Evolutionary conservation across 35 echinoderm and acorn worm species (phyloP).

Genomic region (Lytechinus pictus): DNA sequence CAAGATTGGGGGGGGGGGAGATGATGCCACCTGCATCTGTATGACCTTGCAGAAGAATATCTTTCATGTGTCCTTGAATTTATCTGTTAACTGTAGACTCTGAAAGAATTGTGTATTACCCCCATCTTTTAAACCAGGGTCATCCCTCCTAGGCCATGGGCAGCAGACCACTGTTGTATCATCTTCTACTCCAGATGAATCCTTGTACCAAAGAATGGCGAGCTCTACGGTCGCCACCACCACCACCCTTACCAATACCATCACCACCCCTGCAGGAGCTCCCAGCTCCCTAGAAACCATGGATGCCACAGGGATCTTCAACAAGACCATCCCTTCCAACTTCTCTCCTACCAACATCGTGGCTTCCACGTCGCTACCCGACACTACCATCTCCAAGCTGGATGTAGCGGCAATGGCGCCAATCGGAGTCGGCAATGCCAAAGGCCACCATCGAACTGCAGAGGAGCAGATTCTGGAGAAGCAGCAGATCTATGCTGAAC

Average conservation of each 20-base stretch:
- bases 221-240: neutral
- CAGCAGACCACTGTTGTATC: constrained; percentile 9
- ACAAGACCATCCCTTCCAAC: neutral
- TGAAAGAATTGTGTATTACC: neutral
- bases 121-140: neutral
- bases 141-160: constrained; percentile 46
- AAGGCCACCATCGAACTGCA: constrained; percentile 64
- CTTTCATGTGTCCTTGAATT: too few relatives aligned
- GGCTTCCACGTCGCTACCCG: constrained; percentile 4
- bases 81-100: neutral
- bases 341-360: constrained; percentile 34
- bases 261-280: neutral
- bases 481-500: constrained; percentile 88
- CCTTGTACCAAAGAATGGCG: constrained; percentile 50
- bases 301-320: constrained; percentile 24
- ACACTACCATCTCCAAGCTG: constrained; percentile 40
- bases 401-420: constrained; percentile 44
- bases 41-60: too few relatives aligned
- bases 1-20: too few relatives aligned
- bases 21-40: too few relatives aligned
- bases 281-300: constrained; percentile 33
- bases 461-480: constrained; percentile 97
- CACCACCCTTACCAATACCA: neutral
- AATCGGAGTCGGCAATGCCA: constrained; percentile 35
- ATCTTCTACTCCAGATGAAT: neutral